These are phyloP conservation scores for Halictus ligatus DNA, from an alignment of 2,888 invertebrate species.

Conservation along the genomic window DNA sequence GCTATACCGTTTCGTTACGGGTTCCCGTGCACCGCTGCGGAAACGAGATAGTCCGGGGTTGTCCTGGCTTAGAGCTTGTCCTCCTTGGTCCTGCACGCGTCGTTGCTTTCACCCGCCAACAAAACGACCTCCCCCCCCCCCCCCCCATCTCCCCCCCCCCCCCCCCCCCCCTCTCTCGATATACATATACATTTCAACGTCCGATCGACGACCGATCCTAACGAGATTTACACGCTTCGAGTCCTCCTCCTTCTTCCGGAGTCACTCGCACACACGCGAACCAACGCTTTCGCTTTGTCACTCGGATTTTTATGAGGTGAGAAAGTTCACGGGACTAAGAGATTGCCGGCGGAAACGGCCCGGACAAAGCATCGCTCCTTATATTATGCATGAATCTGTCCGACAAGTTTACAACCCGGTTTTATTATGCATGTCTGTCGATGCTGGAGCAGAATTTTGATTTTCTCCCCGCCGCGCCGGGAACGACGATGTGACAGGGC, in stretches of 20 bases:
- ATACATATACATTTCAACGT: background rate
- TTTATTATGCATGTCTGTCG: background rate
- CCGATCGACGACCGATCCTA: slow-evolving; percentile 6
- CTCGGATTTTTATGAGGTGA: background rate
- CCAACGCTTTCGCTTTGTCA: background rate
- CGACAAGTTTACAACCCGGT: background rate
- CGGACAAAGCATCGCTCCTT: background rate
- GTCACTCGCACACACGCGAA: background rate
- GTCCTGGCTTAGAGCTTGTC: slow-evolving; percentile 7
- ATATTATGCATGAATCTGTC: slow-evolving; percentile 2
- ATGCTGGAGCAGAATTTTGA: background rate
- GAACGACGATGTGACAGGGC: background rate
- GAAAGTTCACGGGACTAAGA: background rate
- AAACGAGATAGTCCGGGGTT: slow-evolving; percentile 78
- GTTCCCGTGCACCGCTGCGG: slow-evolving; percentile 78
- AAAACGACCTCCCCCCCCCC: background rate
- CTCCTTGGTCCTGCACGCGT: slow-evolving; percentile 24
- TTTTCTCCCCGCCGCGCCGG: background rate
- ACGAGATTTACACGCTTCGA: slow-evolving; percentile 19
- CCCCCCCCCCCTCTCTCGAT: background rate
- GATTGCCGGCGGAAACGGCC: background rate
- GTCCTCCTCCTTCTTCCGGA: background rate
- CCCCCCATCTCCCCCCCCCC: too few relatives aligned
- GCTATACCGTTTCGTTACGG: slow-evolving; percentile 70
- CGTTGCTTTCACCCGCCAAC: background rate